phyloP scores from a whole-genome alignment of 2,888 invertebrate genomes.

The Drosophila trichaetosa region DNA sequence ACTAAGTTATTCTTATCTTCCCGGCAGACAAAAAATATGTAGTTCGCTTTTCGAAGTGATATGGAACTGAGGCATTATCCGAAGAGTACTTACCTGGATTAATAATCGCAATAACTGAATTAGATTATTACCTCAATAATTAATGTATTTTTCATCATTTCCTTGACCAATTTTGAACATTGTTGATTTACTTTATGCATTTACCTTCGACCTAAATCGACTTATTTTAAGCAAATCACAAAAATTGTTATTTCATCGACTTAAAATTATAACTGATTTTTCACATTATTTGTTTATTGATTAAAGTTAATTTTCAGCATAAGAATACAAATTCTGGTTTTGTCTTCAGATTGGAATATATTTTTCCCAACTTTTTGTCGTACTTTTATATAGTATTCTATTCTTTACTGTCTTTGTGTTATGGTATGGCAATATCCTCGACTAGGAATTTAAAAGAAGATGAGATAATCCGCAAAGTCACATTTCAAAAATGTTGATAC shows the following conservation, averaged over 20 bases:
- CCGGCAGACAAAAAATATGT: no score
- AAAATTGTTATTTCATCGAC: not conserved
- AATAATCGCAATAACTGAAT: no score
- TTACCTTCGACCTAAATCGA: no score
- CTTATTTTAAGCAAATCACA: not conserved
- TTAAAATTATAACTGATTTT: not conserved
- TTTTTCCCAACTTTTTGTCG: not conserved
- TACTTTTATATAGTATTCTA: not conserved
- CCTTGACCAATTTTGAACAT: no score
- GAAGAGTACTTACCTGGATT: no score
- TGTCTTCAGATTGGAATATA: not conserved
- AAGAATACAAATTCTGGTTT: not conserved
- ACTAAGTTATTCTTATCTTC: no score
- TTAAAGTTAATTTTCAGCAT: not conserved
- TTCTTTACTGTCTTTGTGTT: conserved; percentile 27
- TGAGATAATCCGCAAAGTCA: conserved; percentile 86
- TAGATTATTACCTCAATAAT: no score
- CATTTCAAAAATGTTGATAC: not conserved
- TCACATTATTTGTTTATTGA: not conserved
- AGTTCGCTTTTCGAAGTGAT: no score
- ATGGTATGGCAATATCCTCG: conserved; percentile 86
- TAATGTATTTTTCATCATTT: no score
- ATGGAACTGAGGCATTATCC: no score
- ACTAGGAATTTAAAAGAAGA: conserved; percentile 88
- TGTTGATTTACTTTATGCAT: no score